A percentile compares a stretch with the other conserved stretches of the same genome.
phyloP scores from a whole-genome alignment of 1,140 invertebrate species.

The Sinella curviseta region DNA sequence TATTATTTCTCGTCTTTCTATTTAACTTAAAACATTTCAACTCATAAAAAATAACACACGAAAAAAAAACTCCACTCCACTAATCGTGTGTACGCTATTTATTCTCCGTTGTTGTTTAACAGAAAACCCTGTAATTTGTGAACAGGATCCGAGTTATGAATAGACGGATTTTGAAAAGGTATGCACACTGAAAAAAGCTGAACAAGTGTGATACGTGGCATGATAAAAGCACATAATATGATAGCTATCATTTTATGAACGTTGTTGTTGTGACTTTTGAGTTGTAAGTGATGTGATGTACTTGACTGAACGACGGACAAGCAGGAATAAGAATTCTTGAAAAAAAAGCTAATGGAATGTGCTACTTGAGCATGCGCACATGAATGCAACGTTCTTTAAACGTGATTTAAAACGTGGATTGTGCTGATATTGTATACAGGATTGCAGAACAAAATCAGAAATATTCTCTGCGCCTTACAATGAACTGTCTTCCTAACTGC shows the following conservation, averaged over 20 bases:
- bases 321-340: no score
- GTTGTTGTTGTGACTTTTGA: no score
- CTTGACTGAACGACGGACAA: no score
- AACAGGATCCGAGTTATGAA: constrained; percentile 5
- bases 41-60: neutral
- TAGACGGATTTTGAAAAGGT: neutral
- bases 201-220: no score
- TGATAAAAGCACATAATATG: no score
- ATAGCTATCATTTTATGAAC: no score
- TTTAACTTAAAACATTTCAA: neutral
- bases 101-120: neutral
- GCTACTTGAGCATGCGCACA: neutral
- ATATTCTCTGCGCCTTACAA: neutral
- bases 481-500: no score
- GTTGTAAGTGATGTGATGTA: no score
- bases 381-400: neutral
- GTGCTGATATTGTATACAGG: no score
- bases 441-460: neutral
- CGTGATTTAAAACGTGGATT: neutral
- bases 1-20: neutral
- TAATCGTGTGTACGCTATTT: neutral
- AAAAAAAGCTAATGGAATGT: neutral
- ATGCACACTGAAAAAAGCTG: no score
- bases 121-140: constrained; percentile 6
- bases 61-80: neutral